phyloP scores from a whole-genome alignment of 1,140 invertebrate genomes.

The Dryas iulia region DNA sequence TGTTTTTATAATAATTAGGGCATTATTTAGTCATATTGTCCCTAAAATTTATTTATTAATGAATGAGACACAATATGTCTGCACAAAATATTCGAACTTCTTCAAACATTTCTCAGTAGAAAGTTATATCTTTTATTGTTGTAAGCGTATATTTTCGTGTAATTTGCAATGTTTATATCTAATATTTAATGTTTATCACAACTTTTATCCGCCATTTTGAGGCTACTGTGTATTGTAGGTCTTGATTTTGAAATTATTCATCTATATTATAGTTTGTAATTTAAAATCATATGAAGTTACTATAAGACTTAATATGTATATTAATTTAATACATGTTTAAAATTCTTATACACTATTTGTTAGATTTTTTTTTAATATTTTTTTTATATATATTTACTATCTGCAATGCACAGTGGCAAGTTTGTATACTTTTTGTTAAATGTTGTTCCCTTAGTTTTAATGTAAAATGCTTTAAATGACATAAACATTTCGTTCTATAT shows the following conservation, averaged over 20 bases:
- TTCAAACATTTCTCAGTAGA: conserved; percentile 7
- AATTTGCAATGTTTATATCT: conserved; percentile 31
- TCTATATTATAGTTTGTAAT: neutral
- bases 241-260: too few relatives aligned
- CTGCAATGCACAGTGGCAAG: neutral
- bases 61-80: conserved; percentile 7
- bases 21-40: conserved; percentile 4
- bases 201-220: conserved; percentile 48
- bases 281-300: neutral
- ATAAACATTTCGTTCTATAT: conserved; percentile 64
- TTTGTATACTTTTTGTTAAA: conserved; percentile 55
- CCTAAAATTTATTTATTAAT: conserved; percentile 17
- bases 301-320: neutral
- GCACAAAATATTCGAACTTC: conserved; percentile 15
- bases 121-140: conserved; percentile 3
- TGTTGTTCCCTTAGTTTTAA: conserved; percentile 72
- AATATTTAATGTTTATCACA: conserved; percentile 42
- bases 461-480: conserved; percentile 71
- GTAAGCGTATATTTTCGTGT: conserved; percentile 24
- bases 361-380: neutral
- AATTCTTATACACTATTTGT: neutral
- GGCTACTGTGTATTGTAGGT: neutral
- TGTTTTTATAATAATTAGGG: conserved; percentile 1
- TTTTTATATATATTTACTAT: neutral
- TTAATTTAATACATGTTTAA: neutral